Evolutionary conservation across 30 jellyfish, hydroid and myxozoan species (phyloP).

Genomic region (Chrysaora quinquecirrha): DNA sequence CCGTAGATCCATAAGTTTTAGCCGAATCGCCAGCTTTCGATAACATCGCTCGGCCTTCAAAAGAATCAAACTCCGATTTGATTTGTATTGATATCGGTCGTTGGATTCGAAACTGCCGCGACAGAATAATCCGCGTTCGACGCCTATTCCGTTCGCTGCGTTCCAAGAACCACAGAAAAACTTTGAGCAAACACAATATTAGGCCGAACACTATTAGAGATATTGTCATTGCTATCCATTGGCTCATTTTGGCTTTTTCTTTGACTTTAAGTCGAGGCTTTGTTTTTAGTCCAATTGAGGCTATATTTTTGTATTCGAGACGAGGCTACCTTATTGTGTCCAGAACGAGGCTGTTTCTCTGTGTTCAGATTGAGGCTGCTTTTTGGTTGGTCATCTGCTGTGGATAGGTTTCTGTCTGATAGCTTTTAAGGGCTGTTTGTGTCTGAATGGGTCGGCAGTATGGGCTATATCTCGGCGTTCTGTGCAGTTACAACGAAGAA

Average conservation of each 20-base stretch:
- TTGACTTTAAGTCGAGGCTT: no score
- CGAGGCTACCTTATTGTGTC: no score
- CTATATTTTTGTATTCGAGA: no score
- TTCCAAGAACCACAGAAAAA: conserved; percentile 37
- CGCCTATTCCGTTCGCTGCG: conserved; percentile 44
- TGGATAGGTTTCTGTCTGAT: no score
- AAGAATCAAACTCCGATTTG: conserved; percentile 22
- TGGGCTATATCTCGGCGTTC: no score
- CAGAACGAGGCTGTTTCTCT: no score
- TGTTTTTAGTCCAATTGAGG: no score
- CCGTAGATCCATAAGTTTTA: conserved; percentile 11
- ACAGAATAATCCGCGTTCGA: conserved; percentile 32
- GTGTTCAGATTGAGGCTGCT: no score
- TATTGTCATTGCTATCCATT: conserved; percentile 24
- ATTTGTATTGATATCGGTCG: conserved; percentile 31
- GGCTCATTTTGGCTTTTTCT: conserved; percentile 7
- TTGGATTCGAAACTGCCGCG: conserved; percentile 41
- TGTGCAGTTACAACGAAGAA: no score
- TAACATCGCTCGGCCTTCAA: conserved; percentile 48
- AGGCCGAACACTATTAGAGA: conserved; percentile 18
- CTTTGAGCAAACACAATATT: conserved; percentile 24
- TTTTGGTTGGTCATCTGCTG: no score
- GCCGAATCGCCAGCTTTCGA: conserved; percentile 3
- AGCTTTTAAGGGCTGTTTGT: no score
- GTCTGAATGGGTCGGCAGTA: no score